phyloP scores from a whole-genome alignment of 2,113 vertebrate species.

The Forbesichthys papilliferus region DNA sequence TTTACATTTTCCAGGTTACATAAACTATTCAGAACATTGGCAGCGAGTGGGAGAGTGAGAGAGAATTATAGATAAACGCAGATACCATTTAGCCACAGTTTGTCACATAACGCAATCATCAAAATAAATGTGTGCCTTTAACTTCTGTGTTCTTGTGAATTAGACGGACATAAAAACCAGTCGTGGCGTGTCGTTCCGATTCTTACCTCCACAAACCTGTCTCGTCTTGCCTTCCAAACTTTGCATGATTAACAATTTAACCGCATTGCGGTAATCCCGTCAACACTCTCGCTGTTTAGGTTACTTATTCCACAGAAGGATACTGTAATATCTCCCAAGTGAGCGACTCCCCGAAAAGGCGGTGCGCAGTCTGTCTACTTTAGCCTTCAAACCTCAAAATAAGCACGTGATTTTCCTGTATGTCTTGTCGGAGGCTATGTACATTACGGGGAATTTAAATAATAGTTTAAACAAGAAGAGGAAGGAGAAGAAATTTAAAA shows the following conservation, averaged over 20 bases:
- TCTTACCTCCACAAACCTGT: slow-evolving; percentile 65
- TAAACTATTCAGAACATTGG: slow-evolving; percentile 6
- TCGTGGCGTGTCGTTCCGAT: slow-evolving; percentile 54
- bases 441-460: no score
- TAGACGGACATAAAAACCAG: slow-evolving; percentile 65
- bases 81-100: background rate
- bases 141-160: slow-evolving; percentile 43
- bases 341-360: background rate
- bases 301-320: slow-evolving; percentile 13
- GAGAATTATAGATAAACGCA: background rate
- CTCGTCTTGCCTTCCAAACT: slow-evolving; percentile 66
- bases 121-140: slow-evolving; percentile 15
- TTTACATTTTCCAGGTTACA: slow-evolving; percentile 17
- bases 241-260: slow-evolving; percentile 51
- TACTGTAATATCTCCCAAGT: slow-evolving; percentile 5
- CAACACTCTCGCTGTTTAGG: slow-evolving; percentile 6
- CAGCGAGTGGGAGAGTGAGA: background rate
- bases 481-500: background rate
- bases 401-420: background rate
- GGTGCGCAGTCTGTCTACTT: background rate
- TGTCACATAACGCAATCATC: background rate
- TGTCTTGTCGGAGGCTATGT: no score
- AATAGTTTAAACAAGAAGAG: no score
- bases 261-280: slow-evolving; percentile 36
- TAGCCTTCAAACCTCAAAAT: background rate